A percentile compares a stretch with the other conserved stretches of the same genome.
Conservation (phyloP, 2,888 invertebrate genomes). For the Acanthosepion lycidas region DNA sequence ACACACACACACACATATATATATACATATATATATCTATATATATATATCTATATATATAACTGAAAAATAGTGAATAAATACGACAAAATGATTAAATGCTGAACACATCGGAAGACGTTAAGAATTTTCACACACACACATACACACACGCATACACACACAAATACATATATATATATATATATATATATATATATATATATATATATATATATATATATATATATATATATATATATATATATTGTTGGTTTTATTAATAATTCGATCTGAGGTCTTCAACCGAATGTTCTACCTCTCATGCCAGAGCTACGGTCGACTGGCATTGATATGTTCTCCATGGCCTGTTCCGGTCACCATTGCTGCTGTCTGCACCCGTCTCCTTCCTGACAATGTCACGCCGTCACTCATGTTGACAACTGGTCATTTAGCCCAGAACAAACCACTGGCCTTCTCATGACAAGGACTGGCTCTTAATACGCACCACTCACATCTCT, state of each 20-base stretch:
- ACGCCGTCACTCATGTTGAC: not conserved
- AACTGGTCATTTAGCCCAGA: not conserved
- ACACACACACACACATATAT: not conserved
- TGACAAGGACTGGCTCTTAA: not conserved
- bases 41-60: not conserved
- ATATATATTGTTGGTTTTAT: not conserved
- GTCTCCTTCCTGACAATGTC: not conserved
- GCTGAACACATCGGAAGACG: no score
- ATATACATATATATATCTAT: not conserved
- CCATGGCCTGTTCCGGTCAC: not conserved
- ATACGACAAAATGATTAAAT: no score
- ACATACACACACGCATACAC: no score
- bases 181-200: not conserved
- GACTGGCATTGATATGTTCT: not conserved
- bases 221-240: not conserved
- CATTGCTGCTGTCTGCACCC: not conserved
- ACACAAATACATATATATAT: not conserved
- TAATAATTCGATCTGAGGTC: not conserved
- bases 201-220: not conserved
- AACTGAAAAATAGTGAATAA: not conserved
- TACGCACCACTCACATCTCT: not conserved
- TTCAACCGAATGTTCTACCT: not conserved
- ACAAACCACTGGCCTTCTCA: conserved; percentile 2
- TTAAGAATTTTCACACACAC: no score
- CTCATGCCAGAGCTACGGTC: not conserved